Base-by-base conservation (phyloP, 2,888 invertebrate species). In the Cantharis rustica region DNA sequence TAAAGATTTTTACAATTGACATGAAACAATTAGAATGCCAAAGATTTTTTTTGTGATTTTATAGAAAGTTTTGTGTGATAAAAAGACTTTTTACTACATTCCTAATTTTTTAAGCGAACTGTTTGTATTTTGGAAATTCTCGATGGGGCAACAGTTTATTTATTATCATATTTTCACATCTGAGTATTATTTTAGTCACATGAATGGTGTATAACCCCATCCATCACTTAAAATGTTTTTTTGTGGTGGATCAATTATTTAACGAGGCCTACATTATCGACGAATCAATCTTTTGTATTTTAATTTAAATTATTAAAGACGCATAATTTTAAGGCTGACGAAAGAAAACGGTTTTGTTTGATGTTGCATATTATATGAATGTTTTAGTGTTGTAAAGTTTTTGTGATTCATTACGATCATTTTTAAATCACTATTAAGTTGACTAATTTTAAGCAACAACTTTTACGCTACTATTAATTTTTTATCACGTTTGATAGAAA, bases 31-130 rank as follows among this genome's bases (percentile, higher is more conserved):
- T 72, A 66, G 66, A 72, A 72, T 64, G 72, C 72, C 72, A 72
- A 72, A 73, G 73, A 73, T 68, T 47, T 73, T 73, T 62, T 68
- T 68, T 61, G 61, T 68, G 71, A 71, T 68, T 68, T 66, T 66
- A 66, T 66, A 66, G 17, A 66, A 23, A 66, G 20, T 66, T 63
- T 63, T 66, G 13, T 66, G 64, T 17, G 20, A 17, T 66, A 66
- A 17, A 66, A 66, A 10, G 23, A 66, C 16, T 20, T 17, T 17
- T 20, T 1, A n/a, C 9, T 10, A 66, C 64, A 66, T 66, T 66
- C 64, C 64, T 66, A 66, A 17, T 66, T 66, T 66, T 66, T 66
- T 23, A 66, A 47, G 23, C 20, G n/a, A 20, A 47, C 13, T 66
- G 5, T 16, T 13, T 17, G 64, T 16, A 4, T 63, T 63, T 16